These are phyloP conservation scores for Salminus brasiliensis DNA, from an alignment of 2,113 vertebrate genomes.

Conservation along the genomic window DNA sequence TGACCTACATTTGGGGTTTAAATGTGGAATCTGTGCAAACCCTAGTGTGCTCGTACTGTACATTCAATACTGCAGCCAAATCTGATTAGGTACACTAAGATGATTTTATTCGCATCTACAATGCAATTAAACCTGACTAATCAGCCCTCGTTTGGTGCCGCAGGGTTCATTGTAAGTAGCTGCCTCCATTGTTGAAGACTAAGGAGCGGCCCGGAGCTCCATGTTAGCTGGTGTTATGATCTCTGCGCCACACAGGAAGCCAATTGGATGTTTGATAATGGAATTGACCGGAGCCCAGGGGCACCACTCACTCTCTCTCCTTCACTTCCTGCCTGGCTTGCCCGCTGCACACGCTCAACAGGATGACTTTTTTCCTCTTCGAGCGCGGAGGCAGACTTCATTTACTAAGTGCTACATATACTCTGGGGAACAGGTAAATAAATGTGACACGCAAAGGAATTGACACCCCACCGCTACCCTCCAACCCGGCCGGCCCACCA, in stretches of 20 bases:
- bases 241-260: constrained; percentile 44
- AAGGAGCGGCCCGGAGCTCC: constrained; percentile 2
- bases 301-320: constrained; percentile 14
- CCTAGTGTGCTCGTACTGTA: neutral
- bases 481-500: neutral
- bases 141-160: neutral
- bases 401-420: constrained; percentile 51
- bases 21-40: neutral
- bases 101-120: neutral
- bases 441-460: constrained; percentile 33
- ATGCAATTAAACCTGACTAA: constrained; percentile 16
- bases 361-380: constrained; percentile 26
- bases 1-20: constrained; percentile 3
- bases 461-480: neutral
- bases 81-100: constrained; percentile 12
- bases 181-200: constrained; percentile 21
- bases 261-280: constrained; percentile 59
- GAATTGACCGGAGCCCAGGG: constrained; percentile 47
- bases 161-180: neutral
- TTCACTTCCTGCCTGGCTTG: constrained; percentile 35
- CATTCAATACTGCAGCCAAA: neutral
- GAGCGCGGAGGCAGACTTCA: constrained; percentile 26
- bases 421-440: constrained; percentile 45
- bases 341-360: constrained; percentile 11
- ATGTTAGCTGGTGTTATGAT: constrained; percentile 43